These are phyloP conservation scores for Torymus auratus DNA, from an alignment of 2,888 invertebrate genomes.

Conservation along the genomic window DNA sequence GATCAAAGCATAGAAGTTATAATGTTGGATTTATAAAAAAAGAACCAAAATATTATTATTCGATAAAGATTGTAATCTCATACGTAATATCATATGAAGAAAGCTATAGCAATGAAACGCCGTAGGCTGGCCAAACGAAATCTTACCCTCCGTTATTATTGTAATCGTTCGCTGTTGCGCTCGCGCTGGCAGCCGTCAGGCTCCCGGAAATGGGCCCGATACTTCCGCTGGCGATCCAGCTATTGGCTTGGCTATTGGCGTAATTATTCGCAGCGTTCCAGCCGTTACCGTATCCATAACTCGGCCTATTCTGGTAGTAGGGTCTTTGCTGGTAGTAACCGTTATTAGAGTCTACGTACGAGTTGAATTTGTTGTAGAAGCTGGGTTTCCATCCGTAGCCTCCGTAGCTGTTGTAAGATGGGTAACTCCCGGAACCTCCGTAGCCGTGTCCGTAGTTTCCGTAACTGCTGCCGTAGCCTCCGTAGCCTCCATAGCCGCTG, in stretches of 20 bases:
- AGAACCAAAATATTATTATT: too few species aligned
- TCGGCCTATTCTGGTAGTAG: conserved; percentile 41
- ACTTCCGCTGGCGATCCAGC: conserved; percentile 46
- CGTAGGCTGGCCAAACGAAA: conserved; percentile 41
- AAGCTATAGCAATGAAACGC: conserved; percentile 5
- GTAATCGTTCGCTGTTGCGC: conserved; percentile 6
- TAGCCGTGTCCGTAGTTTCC: conserved; percentile 31
- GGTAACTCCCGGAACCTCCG: conserved; percentile 43
- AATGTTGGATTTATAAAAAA: too few species aligned
- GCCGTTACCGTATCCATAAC: conserved; percentile 20
- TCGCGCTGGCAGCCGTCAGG: conserved; percentile 1
- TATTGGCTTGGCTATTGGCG: conserved; percentile 55
- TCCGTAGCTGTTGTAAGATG: conserved; percentile 40
- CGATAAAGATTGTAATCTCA: too few species aligned
- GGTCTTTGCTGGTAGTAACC: conserved; percentile 45
- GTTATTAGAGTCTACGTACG: conserved; percentile 40
- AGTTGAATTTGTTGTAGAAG: conserved; percentile 54
- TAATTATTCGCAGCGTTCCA: conserved; percentile 34
- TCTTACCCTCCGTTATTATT: conserved; percentile 49
- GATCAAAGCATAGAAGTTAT: neutral
- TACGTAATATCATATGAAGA: neutral
- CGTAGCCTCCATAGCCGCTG: conserved; percentile 53
- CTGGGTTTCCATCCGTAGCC: conserved; percentile 56
- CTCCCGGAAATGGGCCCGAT: conserved; percentile 42
- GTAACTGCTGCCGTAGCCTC: conserved; percentile 50